Evolutionary conservation across 2,113 vertebrate species (phyloP), one percentile per base, ranked within the genome.

Genomic region (Tetrao urogallus): DNA sequence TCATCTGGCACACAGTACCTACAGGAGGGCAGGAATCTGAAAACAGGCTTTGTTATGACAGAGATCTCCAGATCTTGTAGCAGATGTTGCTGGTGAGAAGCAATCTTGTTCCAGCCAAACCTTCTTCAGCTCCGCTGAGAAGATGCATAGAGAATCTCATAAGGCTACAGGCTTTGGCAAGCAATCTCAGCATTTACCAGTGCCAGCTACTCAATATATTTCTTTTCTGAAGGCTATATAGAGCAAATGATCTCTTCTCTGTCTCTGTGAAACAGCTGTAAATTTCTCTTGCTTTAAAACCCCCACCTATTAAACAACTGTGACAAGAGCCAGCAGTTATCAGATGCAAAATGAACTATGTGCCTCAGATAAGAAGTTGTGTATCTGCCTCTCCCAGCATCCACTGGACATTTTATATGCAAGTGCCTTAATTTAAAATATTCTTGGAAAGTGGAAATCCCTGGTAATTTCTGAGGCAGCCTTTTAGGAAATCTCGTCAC

Each of bases 41-140:
- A 91, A 94, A 77, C 91, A 91, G 88, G 43, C 82, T 95, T 95
- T 97, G 85, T 96, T 95, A 81, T 96, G 96, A 96, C 95, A 96
- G 90, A 93, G 84, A 90, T 94, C 92, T 94, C 73, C 88, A 96
- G 90, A 88, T 94, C 94, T 93, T 61, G 73, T 36, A 94, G 93
- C 96, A 97, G 94, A 97, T 97, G 94, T 94, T 96, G 88, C 90
- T 90, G 90, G 76, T 92, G 88, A 92, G 95, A 94, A 91, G 94
- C 82, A 69, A 28, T 96, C 92, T 88, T 81, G 88, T 93, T 95
- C 88, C 88, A 96, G 93, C 95, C 91, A 95, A 95, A 82, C 70
- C 94, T 88, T 92, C 91, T 80, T 93, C 79, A 78, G 88, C 76
- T 91, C 77, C 11, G 70, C 92, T 81, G 82, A 92, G 95, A 81